Evolutionary conservation across 2,888 invertebrate species (phyloP).

Genomic region (Melikaiella ostensackeni): DNA sequence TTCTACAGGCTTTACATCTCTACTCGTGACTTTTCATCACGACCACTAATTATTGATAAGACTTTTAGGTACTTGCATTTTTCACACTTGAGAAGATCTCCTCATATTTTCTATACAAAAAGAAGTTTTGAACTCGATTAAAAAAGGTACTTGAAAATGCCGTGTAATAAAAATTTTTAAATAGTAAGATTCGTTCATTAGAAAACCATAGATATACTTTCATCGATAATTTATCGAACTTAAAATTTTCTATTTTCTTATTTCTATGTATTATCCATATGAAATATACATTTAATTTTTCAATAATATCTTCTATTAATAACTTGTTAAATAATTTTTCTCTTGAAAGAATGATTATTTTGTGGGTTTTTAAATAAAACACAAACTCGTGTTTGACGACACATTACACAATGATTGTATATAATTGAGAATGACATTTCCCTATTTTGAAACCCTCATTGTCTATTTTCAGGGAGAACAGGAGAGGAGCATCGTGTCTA

Average conservation of each 20-base stretch:
- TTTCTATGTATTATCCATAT: not conserved
- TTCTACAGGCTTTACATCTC: constrained; percentile 38
- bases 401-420: constrained; percentile 2
- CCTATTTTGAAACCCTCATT: constrained; percentile 57
- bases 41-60: constrained; percentile 30
- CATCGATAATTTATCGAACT: not conserved
- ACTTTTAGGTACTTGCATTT: constrained; percentile 32
- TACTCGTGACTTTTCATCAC: constrained; percentile 29
- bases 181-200: not conserved
- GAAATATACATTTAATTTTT: not conserved
- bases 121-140: constrained; percentile 8
- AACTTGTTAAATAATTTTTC: constrained; percentile 1
- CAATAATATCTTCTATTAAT: not conserved
- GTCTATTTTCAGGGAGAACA: constrained; percentile 73
- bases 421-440: constrained; percentile 3
- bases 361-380: not conserved
- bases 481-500: constrained; percentile 55
- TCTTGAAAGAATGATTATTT: not conserved
- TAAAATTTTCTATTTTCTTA: not conserved
- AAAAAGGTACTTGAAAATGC: not conserved
- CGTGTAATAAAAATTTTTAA: not conserved
- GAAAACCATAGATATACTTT: not conserved
- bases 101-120: constrained; percentile 19
- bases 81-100: not conserved
- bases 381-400: not conserved